These are phyloP conservation scores for Cryptocephalus primarius DNA, from an alignment of 2,888 invertebrate genomes.

Conservation along the genomic window DNA sequence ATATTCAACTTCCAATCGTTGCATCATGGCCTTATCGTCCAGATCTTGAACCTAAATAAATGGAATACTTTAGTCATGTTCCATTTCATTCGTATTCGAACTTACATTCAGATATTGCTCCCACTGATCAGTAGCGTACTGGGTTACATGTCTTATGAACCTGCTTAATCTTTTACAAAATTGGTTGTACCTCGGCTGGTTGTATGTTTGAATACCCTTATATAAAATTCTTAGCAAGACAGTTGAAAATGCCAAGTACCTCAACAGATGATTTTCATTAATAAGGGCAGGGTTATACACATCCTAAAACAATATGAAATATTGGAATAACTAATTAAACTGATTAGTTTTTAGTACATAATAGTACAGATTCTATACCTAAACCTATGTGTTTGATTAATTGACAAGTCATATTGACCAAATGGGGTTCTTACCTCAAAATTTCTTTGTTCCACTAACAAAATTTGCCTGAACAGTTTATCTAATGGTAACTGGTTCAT, in stretches of 20 bases:
- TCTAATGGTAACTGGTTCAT: conserved; percentile 66
- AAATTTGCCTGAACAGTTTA: conserved; percentile 47
- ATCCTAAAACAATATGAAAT: conserved; percentile 25
- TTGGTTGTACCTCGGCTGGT: conserved; percentile 53
- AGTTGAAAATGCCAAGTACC: conserved; percentile 59
- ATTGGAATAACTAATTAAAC: neutral
- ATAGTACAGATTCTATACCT: too few relatives aligned
- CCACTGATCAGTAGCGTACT: conserved; percentile 64
- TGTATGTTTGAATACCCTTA: conserved; percentile 55
- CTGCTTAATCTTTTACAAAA: conserved; percentile 59
- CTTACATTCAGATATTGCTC: conserved; percentile 38
- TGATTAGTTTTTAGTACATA: neutral
- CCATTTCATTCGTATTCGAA: too few relatives aligned
- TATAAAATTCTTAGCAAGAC: conserved; percentile 52
- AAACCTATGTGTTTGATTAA: too few relatives aligned
- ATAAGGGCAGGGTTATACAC: conserved; percentile 40
- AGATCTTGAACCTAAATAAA: conserved; percentile 25
- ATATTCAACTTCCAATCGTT: conserved; percentile 57
- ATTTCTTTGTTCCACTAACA: conserved; percentile 35
- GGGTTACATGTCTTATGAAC: conserved; percentile 57
- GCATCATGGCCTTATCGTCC: conserved; percentile 40
- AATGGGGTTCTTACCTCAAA: conserved; percentile 19
- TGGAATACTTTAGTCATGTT: neutral
- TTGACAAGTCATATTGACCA: too few relatives aligned
- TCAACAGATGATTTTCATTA: conserved; percentile 51